Evolutionary conservation across 2,888 invertebrate species (phyloP).

Genomic region (Cataglyphis cursor): DNA sequence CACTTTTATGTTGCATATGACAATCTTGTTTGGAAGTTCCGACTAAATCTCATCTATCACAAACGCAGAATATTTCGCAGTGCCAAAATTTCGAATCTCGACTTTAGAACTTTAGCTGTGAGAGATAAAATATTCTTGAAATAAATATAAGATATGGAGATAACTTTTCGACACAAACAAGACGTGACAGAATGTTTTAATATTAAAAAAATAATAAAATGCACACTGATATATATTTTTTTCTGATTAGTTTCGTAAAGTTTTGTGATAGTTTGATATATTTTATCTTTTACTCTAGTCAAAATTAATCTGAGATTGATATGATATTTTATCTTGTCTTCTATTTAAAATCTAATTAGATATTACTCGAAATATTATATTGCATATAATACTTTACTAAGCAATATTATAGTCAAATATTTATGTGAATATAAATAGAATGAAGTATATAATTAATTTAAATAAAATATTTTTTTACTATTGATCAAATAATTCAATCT

Average conservation of each 20-base stretch:
- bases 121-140: conserved; percentile 45
- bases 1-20: conserved; percentile 45
- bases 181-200: conserved; percentile 5
- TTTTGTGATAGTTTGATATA: background rate
- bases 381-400: background rate
- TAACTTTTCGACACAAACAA: conserved; percentile 11
- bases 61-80: conserved; percentile 33
- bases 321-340: background rate
- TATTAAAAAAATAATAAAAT: background rate
- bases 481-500: conserved; percentile 6
- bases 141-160: conserved; percentile 23
- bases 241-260: background rate
- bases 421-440: background rate
- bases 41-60: conserved; percentile 49
- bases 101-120: conserved; percentile 43
- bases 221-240: background rate
- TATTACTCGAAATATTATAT: background rate
- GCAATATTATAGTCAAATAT: background rate
- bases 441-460: background rate
- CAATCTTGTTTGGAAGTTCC: conserved; percentile 44
- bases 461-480: conserved; percentile 10
- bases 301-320: background rate
- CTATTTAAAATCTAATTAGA: background rate
- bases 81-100: conserved; percentile 45
- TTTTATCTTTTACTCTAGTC: background rate